Percentiles rank a stretch among this genome's conserved stretches.
These are phyloP conservation scores for Cepphus grylle DNA, from an alignment of 2,113 vertebrate genomes.

Conservation along the genomic window DNA sequence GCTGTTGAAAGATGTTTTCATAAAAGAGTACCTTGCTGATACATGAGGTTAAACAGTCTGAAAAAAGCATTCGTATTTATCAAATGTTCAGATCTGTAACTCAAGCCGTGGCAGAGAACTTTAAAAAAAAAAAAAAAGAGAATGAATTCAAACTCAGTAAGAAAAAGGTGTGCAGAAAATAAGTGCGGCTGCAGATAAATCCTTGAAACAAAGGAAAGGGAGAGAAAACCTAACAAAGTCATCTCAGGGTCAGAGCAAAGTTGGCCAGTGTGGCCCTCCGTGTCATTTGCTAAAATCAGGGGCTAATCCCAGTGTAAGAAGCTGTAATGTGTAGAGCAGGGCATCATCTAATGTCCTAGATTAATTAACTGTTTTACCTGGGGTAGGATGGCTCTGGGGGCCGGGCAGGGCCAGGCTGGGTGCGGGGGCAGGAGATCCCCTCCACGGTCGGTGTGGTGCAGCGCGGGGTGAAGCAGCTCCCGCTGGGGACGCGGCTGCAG, in stretches of 20 bases:
- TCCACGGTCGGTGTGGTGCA: background rate
- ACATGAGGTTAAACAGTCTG: background rate
- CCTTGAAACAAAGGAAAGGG: background rate
- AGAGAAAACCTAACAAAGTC: background rate
- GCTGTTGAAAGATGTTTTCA: background rate
- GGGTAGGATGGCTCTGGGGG: background rate
- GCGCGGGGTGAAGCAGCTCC: background rate
- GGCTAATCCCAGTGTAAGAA: background rate
- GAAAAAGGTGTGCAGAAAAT: background rate
- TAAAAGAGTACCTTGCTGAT: background rate
- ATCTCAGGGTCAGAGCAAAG: background rate
- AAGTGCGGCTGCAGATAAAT: background rate
- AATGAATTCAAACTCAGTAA: background rate
- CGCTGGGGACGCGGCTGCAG: background rate
- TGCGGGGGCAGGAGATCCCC: background rate
- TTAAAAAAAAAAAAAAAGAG: no score
- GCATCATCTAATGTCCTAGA: background rate
- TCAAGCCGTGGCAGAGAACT: background rate
- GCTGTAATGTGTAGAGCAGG: background rate
- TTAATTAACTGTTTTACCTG: background rate
- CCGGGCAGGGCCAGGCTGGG: background rate
- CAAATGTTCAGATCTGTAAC: constrained; percentile 24
- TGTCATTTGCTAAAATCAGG: background rate
- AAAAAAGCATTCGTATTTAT: background rate
- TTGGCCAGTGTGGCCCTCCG: fast-evolving